Evolutionary conservation across 2,888 invertebrate species (phyloP).

Genomic region (Ditylenchus weischeri): DNA sequence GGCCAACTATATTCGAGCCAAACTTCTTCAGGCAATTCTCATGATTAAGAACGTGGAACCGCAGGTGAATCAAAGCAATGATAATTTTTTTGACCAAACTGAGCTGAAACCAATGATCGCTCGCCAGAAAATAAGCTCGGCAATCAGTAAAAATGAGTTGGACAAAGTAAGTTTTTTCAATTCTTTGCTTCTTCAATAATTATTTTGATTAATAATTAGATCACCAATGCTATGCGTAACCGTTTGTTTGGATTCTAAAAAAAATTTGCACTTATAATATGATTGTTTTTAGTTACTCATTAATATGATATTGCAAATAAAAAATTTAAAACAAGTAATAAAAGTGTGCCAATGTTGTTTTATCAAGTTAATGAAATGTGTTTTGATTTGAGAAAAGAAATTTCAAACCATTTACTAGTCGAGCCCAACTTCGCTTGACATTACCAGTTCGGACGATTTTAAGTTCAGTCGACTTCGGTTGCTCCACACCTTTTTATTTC

Average conservation of each 20-base stretch:
- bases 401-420: too few species aligned
- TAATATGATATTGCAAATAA: too few species aligned
- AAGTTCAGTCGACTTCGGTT: too few species aligned
- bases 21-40: constrained; percentile 7
- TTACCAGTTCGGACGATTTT: too few species aligned
- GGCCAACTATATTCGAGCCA: background rate
- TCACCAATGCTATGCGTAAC: constrained; percentile 5
- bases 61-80: background rate
- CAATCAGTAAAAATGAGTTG: constrained; percentile 6
- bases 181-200: background rate
- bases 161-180: constrained; percentile 4
- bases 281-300: too few species aligned
- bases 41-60: background rate
- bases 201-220: background rate
- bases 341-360: too few species aligned
- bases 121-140: background rate
- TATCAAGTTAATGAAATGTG: too few species aligned
- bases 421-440: too few species aligned
- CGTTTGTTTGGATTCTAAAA: background rate
- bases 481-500: too few species aligned
- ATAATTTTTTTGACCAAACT: background rate
- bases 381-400: too few species aligned
- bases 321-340: too few species aligned
- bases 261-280: too few species aligned
- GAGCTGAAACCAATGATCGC: background rate